These are phyloP conservation scores for Rhopalosiphum maidis DNA, from an alignment of 1,140 invertebrate genomes.

Conservation along the genomic window DNA sequence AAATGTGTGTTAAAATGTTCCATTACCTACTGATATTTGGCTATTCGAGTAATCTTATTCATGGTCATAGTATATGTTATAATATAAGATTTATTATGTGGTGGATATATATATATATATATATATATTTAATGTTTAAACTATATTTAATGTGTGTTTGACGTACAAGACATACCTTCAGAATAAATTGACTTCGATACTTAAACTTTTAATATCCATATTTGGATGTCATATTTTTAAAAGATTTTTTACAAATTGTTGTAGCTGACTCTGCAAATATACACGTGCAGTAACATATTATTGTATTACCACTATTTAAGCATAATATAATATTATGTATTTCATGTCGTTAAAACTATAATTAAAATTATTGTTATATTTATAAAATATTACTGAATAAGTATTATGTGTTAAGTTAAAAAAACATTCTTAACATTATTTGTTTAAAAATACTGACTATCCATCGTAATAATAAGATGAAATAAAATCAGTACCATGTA, in stretches of 20 bases:
- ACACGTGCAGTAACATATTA: background rate
- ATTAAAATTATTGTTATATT: too few species aligned
- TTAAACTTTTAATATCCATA: background rate
- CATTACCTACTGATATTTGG: too few species aligned
- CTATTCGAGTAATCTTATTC: background rate
- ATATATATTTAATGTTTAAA: background rate
- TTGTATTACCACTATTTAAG: background rate
- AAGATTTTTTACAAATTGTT: background rate
- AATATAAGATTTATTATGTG: too few species aligned
- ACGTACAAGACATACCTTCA: background rate
- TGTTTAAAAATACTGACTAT: too few species aligned
- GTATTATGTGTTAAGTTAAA: too few species aligned
- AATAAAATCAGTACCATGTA: too few species aligned
- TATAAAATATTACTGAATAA: too few species aligned
- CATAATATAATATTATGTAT: too few species aligned
- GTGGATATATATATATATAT: background rate
- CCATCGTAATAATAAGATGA: too few species aligned
- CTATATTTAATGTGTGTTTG: background rate
- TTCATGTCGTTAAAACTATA: too few species aligned
- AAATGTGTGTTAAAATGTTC: too few species aligned
- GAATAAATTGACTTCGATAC: background rate
- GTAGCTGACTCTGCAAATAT: background rate
- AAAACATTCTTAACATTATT: too few species aligned
- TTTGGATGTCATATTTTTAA: slow-evolving; percentile 1
- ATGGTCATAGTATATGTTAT: background rate